These are phyloP conservation scores for Rhadinocentrus ornatus DNA, from an alignment of 2,797 vertebrate genomes.

Conservation along the genomic window DNA sequence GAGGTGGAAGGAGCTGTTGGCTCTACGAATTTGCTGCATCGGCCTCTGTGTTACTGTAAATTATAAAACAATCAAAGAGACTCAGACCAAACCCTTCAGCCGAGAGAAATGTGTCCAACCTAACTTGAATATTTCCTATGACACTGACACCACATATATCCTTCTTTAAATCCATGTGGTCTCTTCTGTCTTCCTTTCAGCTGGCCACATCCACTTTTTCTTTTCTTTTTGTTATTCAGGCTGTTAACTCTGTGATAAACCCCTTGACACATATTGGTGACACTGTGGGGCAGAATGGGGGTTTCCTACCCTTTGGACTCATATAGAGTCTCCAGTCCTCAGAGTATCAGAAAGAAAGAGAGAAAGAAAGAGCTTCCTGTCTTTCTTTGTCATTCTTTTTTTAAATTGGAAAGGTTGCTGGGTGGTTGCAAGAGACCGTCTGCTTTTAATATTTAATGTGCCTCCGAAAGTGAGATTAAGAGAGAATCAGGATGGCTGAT, in stretches of 20 bases:
- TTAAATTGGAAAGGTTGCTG: slow-evolving; percentile 61
- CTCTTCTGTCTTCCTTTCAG: slow-evolving; percentile 35
- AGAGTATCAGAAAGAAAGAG: slow-evolving; percentile 24
- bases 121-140: slow-evolving; percentile 57
- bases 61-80: slow-evolving; percentile 41
- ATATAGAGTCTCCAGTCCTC: slow-evolving; percentile 49
- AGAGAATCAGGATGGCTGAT: slow-evolving; percentile 72
- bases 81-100: slow-evolving; percentile 28
- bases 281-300: slow-evolving; percentile 37
- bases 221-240: slow-evolving; percentile 57
- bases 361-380: neutral
- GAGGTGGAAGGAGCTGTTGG: slow-evolving; percentile 24
- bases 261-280: slow-evolving; percentile 34
- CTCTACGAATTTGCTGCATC: slow-evolving; percentile 9
- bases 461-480: slow-evolving; percentile 72
- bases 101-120: slow-evolving; percentile 41
- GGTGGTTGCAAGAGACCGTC: slow-evolving; percentile 73
- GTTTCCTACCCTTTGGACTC: slow-evolving; percentile 44
- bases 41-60: slow-evolving; percentile 14
- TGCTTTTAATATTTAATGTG: slow-evolving; percentile 83
- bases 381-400: slow-evolving; percentile 9
- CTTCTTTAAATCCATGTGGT: slow-evolving; percentile 32
- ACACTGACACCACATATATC: slow-evolving; percentile 52
- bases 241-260: slow-evolving; percentile 51
- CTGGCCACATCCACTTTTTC: slow-evolving; percentile 33